Base-by-base conservation (phyloP, 2,797 vertebrate species). In the Numenius phaeopus region DNA sequence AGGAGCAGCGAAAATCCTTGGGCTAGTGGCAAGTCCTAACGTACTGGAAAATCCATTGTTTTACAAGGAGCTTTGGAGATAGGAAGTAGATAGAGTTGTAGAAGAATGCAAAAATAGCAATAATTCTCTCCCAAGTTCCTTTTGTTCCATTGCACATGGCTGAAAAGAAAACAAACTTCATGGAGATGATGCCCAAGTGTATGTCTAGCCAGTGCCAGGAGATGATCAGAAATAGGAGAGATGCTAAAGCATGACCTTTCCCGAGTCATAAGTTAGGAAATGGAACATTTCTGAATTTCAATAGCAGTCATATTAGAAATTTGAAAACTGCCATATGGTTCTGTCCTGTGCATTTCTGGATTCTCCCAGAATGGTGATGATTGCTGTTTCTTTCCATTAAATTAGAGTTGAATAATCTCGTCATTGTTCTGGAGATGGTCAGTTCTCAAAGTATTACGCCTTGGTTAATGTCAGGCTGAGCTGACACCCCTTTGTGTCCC, bases 41-140 rank as follows among this genome's bases (percentile, higher is more conserved):
- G 72, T 89, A 91, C 83, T 97, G 94, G 94, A 96, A 97, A 98
- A 96, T 96, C 91, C 92, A 96, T 96, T 97, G 96, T 97, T 97
- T 96, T 96, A 96, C 59, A 71, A 96, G 87, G 90, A 72, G 93
- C 57, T 97, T 95, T 96, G 80, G 83, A 94, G 92, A 95, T 97
- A 96, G 91, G 94, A 97, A 95, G 65, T 90, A 79, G 83, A 88
- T 75, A 5, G 26, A 82, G 52, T 79, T 90, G 83, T 65, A 83
- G 69, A 82, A 96, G 75, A 89, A 94, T 61, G 76, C 57, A 94
- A 94, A 96, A 95, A 91, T 86, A 94, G 61, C 66, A 87, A 32
- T 94, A 86, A 76, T 80, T 78, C 34, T 93, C 40, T 71, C 84
- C 78, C n/a, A 55, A 71, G 52, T 89, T 86, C 77, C 32, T 82